Evolutionary conservation across 2,113 vertebrate genomes (phyloP).

Genomic region (Hirundichthys speculiger): DNA sequence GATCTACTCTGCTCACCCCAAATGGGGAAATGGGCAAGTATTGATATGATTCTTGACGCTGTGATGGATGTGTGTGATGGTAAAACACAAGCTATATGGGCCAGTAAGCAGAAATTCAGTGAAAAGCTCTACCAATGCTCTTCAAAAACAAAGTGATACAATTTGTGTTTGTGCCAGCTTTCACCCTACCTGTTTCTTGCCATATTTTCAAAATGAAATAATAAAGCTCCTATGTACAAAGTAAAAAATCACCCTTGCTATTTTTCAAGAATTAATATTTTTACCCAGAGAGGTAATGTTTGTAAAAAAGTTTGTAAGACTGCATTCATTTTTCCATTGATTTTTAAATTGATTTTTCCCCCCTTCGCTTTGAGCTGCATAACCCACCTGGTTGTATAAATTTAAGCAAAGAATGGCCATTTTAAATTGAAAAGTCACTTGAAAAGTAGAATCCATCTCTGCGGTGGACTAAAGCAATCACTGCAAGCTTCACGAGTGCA

Average conservation of each 20-base stretch:
- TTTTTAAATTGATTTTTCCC: constrained; percentile 30
- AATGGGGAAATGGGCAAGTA: constrained; percentile 84
- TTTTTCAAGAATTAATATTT: too few species aligned
- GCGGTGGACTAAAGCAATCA: constrained; percentile 51
- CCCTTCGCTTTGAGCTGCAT: constrained; percentile 8
- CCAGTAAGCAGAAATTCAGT: constrained; percentile 56
- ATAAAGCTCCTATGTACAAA: constrained; percentile 17
- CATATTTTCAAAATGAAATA: constrained; percentile 13
- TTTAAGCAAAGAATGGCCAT: constrained; percentile 23
- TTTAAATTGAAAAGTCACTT: constrained; percentile 46
- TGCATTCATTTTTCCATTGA: constrained; percentile 17
- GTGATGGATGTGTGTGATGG: constrained; percentile 81
- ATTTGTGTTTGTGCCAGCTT: constrained; percentile 56
- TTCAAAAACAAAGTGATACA: constrained; percentile 61
- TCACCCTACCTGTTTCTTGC: constrained; percentile 39
- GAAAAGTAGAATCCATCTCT: constrained; percentile 47
- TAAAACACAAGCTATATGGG: constrained; percentile 75
- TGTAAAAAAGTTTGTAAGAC: constrained; percentile 8
- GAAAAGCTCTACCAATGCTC: constrained; percentile 55
- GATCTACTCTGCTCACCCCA: constrained; percentile 81
- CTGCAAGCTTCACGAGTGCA: constrained; percentile 35
- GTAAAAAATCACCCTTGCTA: too few species aligned
- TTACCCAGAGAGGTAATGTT: constrained; percentile 1
- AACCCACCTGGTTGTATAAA: background rate
- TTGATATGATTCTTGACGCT: constrained; percentile 82